Evolutionary conservation across 2,113 vertebrate genomes (phyloP).

Genomic region (Trichechus manatus): DNA sequence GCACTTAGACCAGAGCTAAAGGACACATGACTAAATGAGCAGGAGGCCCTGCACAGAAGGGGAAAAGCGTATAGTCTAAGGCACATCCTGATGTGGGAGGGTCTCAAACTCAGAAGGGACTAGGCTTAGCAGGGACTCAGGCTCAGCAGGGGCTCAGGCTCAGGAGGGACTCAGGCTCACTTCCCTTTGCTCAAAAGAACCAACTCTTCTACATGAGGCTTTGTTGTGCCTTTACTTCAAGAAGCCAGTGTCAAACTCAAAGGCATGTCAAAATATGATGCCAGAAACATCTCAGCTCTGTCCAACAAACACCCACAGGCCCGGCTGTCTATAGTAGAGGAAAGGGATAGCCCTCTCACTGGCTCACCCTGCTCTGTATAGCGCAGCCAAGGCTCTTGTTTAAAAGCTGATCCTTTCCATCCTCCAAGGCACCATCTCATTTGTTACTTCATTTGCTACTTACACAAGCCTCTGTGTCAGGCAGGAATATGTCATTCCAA

Average conservation of each 20-base stretch:
- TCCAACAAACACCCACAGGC: background rate
- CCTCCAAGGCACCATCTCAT: background rate
- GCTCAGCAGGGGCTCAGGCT: background rate
- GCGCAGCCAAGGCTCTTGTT: background rate
- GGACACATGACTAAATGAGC: background rate
- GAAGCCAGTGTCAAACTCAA: background rate
- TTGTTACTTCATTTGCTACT: background rate
- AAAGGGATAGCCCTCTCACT: background rate
- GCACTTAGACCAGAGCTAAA: background rate
- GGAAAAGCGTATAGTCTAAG: background rate
- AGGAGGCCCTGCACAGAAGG: background rate
- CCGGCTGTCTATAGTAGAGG: background rate
- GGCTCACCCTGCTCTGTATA: rapidly evolving
- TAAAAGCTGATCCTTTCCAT: background rate
- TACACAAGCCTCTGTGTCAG: background rate
- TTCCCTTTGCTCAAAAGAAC: background rate
- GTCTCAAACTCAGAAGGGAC: background rate
- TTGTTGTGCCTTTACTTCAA: background rate
- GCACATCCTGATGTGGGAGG: rapidly evolving
- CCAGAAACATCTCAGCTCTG: background rate
- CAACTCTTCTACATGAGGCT: background rate
- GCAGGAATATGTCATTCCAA: background rate
- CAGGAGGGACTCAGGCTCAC: background rate
- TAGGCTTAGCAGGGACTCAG: background rate
- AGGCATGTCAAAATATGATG: background rate